Evolutionary conservation across 2,888 invertebrate species (phyloP), one percentile per base, ranked within the genome.

Genomic region (Octonoba sinensis): DNA sequence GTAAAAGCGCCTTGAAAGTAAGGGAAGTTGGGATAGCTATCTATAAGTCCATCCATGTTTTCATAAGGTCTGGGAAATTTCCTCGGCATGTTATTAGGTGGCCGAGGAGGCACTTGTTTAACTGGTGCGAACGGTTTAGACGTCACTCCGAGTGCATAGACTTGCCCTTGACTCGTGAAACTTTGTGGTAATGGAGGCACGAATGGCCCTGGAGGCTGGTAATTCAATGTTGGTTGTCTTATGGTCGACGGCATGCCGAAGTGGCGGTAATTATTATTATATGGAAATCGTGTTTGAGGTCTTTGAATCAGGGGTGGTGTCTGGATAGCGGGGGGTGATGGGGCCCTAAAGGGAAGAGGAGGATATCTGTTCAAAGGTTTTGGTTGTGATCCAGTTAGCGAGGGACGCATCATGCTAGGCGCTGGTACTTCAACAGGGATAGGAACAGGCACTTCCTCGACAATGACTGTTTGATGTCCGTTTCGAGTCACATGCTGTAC

Each of bases 381-480:
- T 44, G 75, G n/a, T 12, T 47, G 70, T 15, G 70, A 57, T 36
- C 75, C 75, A 3, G 74, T 44, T 44, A 64, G 75, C 12, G 69
- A 56, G 1, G 74, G 81, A 0, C 75, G 69, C 12, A 81, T n/a
- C 13, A 71, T 20, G 27, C 65, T 75, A 44, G 70, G 70, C 27
- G 54, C 70, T 18, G 74, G 82, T 13, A 82, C 76, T 54, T 72
- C 76, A 3, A 82, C 74, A 13, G 65, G 82, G 36, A 82, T 64
- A 0, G 82, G 82, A 27, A 82, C 75, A 18, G 82, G 82, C 0
- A 82, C 82, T 67, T 82, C 82, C 57, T 82, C 76, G 12, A 82
- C 76, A n/a, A 82, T 76, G 16, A 82, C 72, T 8, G 82, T 76
- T 56, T 82, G 82, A n/a, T 75, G 75, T 2, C 76, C 76, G 46